A percentile compares a stretch with the other conserved stretches of the same genome.
These are phyloP conservation scores for Elysia chlorotica DNA, from an alignment of 1,140 invertebrate species.

Conservation along the genomic window DNA sequence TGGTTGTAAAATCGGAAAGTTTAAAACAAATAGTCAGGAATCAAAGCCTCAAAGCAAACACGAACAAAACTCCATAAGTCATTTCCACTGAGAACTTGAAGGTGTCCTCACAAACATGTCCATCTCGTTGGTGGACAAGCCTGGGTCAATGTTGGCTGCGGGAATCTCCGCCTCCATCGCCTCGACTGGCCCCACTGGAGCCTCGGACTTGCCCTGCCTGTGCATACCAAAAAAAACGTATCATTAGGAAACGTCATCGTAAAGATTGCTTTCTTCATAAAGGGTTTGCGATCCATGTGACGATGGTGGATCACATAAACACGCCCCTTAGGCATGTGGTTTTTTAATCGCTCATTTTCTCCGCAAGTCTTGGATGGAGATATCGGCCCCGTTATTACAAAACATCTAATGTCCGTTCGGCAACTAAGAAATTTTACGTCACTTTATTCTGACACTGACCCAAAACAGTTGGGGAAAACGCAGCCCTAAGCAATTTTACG, in stretches of 20 bases:
- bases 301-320: neutral
- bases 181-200: neutral
- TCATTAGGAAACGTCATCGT: neutral
- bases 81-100: neutral
- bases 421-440: too few species aligned
- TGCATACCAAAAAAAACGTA: neutral
- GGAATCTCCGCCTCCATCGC: neutral
- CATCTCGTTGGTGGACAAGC: neutral
- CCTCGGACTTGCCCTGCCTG: conserved; percentile 4
- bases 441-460: too few species aligned
- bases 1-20: neutral
- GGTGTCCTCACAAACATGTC: conserved; percentile 1
- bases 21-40: neutral
- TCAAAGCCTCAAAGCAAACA: neutral
- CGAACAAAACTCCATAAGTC: neutral
- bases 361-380: neutral
- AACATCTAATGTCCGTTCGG: too few species aligned
- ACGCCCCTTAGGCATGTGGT: neutral
- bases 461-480: too few species aligned
- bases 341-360: neutral
- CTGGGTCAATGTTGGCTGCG: neutral
- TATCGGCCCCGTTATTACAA: too few species aligned
- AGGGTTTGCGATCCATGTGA: neutral
- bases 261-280: neutral
- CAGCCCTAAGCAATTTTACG: too few species aligned